Evolutionary conservation across 2,797 vertebrate species (phyloP).

Genomic region (Serranus cabrilla): DNA sequence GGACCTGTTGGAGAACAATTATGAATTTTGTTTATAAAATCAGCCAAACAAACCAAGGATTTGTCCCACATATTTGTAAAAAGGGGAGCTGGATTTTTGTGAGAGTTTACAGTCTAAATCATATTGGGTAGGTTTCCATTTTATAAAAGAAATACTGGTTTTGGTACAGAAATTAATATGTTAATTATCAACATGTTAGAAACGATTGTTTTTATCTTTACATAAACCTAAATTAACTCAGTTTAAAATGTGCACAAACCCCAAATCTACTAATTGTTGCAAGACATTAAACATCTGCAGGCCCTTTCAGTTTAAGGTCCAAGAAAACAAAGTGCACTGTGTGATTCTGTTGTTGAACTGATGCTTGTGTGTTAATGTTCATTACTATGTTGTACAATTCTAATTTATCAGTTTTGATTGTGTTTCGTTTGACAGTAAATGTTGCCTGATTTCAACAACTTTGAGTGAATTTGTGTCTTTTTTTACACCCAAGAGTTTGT

Average conservation of each 20-base stretch:
- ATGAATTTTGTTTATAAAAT: not conserved
- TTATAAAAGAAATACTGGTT: not conserved
- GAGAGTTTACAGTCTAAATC: not conserved
- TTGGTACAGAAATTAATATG: not conserved
- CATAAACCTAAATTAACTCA: slow-evolving; percentile 1
- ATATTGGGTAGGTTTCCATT: not conserved
- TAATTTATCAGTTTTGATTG: slow-evolving; percentile 49
- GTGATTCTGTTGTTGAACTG: slow-evolving; percentile 27
- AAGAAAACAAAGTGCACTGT: slow-evolving; percentile 1
- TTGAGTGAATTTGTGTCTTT: not conserved
- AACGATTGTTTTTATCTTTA: slow-evolving; percentile 6
- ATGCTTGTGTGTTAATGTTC: slow-evolving; percentile 29
- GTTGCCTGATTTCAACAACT: slow-evolving; percentile 41
- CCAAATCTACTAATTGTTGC: not conserved
- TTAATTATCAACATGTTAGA: not conserved
- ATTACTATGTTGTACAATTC: slow-evolving; percentile 35
- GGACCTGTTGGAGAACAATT: not conserved
- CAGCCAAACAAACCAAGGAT: not conserved
- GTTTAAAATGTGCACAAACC: not conserved
- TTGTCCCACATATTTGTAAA: not conserved
- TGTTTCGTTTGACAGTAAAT: slow-evolving; percentile 64
- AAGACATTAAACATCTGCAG: slow-evolving; percentile 1
- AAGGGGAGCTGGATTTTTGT: not conserved
- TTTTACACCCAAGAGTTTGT: not conserved
- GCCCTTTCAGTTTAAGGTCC: not conserved